Evolutionary conservation across 2,888 invertebrate genomes (phyloP).

Genomic region (Acleris emargana): DNA sequence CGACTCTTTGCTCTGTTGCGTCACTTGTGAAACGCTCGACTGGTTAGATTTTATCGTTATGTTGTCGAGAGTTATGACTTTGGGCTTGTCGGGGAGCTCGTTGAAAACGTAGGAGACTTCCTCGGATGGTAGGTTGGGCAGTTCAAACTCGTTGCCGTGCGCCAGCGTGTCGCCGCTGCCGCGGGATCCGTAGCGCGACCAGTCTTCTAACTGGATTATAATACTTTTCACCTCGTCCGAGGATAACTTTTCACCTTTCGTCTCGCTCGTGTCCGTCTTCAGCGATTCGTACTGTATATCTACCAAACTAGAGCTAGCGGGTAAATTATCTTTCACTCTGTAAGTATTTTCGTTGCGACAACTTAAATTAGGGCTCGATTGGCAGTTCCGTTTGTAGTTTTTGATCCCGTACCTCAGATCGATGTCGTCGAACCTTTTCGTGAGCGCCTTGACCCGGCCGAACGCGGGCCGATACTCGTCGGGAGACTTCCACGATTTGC

Average conservation of each 20-base stretch:
- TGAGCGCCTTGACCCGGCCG: slow-evolving; percentile 88
- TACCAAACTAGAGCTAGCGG: slow-evolving; percentile 69
- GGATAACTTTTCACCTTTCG: slow-evolving; percentile 63
- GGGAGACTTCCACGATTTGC: slow-evolving; percentile 88
- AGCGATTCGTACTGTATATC: slow-evolving; percentile 72
- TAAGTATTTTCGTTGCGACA: slow-evolving; percentile 53
- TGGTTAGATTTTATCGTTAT: slow-evolving; percentile 66
- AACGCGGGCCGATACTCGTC: slow-evolving; percentile 87
- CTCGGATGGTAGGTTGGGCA: slow-evolving; percentile 74
- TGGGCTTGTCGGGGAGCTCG: slow-evolving; percentile 78
- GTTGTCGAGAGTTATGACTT: slow-evolving; percentile 74
- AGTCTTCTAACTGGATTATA: slow-evolving; percentile 75
- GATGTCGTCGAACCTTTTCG: slow-evolving; percentile 86
- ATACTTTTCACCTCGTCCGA: slow-evolving; percentile 78
- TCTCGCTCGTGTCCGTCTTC: slow-evolving; percentile 62
- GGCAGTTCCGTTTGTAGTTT: slow-evolving; percentile 72
- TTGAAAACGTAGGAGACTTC: slow-evolving; percentile 72
- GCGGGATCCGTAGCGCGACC: slow-evolving; percentile 77
- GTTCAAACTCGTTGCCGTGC: slow-evolving; percentile 75
- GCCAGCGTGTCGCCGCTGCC: slow-evolving; percentile 77
- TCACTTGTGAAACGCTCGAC: slow-evolving; percentile 56
- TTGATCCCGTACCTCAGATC: slow-evolving; percentile 72
- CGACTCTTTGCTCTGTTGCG: slow-evolving; percentile 54
- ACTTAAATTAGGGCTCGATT: slow-evolving; percentile 77
- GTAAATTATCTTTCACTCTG: slow-evolving; percentile 56